Evolutionary conservation across 2,888 invertebrate species (phyloP).

Genomic region (Drosophila melanosoma): DNA sequence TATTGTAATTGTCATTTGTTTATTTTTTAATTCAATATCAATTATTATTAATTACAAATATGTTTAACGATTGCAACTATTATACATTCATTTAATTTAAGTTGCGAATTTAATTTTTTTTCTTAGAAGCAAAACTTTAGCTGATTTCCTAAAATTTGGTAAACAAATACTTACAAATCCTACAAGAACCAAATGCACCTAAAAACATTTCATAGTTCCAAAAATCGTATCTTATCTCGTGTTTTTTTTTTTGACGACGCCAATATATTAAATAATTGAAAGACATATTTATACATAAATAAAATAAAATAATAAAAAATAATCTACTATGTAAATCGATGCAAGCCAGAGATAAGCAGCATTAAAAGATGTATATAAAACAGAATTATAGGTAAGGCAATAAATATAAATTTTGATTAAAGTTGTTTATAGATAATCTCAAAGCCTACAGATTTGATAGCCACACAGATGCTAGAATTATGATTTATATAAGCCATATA

Average conservation of each 20-base stretch:
- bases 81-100: not conserved
- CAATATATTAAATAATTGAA: slow-evolving; percentile 16
- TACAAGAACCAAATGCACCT: slow-evolving; percentile 10
- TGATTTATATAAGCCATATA: slow-evolving; percentile 60
- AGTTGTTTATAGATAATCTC: slow-evolving; percentile 48
- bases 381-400: slow-evolving; percentile 1
- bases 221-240: slow-evolving; percentile 34
- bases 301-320: not conserved
- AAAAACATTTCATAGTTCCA: slow-evolving; percentile 2
- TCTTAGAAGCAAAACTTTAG: too few species aligned
- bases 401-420: slow-evolving; percentile 15
- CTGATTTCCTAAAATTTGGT: not conserved
- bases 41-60: not conserved
- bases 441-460: slow-evolving; percentile 6
- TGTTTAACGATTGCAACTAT: not conserved
- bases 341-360: slow-evolving; percentile 13
- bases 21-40: too few species aligned
- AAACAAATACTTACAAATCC: not conserved
- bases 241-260: slow-evolving; percentile 22
- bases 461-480: slow-evolving; percentile 39
- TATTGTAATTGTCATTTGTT: not conserved
- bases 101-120: not conserved
- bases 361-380: not conserved
- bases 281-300: slow-evolving; percentile 1
- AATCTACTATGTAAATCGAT: slow-evolving; percentile 20